A percentile compares a stretch with the other conserved stretches of the same genome.
Conservation (phyloP, 2,797 vertebrate species). For the Gadopsis bispinosus region DNA sequence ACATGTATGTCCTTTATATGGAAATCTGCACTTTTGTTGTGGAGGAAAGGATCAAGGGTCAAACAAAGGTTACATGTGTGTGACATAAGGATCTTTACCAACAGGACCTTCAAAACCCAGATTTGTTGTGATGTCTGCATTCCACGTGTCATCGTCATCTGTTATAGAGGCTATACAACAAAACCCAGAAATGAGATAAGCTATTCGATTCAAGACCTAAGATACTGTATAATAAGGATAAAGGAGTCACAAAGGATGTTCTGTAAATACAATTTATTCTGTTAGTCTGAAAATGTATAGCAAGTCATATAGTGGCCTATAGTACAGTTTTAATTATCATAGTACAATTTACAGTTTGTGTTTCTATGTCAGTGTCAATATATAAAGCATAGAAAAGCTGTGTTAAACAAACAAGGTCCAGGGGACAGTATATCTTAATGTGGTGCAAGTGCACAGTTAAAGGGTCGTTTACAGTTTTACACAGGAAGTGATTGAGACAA, state of each 20-base stretch:
- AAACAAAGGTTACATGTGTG: slow-evolving; percentile 15
- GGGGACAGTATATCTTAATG: slow-evolving; percentile 82
- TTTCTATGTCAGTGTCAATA: slow-evolving; percentile 85
- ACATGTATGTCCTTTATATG: neutral
- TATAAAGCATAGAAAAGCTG: slow-evolving; percentile 92
- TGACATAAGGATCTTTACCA: too few relatives aligned
- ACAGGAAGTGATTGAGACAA: slow-evolving; percentile 82
- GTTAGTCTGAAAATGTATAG: slow-evolving; percentile 87
- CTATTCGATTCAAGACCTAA: neutral
- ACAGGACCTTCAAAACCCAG: slow-evolving; percentile 18
- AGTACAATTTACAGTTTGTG: slow-evolving; percentile 92
- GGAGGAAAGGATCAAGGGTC: slow-evolving; percentile 17
- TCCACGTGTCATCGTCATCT: slow-evolving; percentile 6
- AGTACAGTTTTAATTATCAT: slow-evolving; percentile 87
- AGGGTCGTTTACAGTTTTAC: slow-evolving; percentile 77
- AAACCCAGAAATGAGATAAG: slow-evolving; percentile 36
- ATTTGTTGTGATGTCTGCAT: slow-evolving; percentile 39
- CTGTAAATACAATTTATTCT: slow-evolving; percentile 96
- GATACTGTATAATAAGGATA: slow-evolving; percentile 17
- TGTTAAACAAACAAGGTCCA: slow-evolving; percentile 88
- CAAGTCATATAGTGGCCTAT: slow-evolving; percentile 88
- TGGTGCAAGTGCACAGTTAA: slow-evolving; percentile 82
- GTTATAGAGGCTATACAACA: neutral
- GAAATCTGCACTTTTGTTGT: neutral
- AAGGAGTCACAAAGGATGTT: slow-evolving; percentile 71